A percentile compares a stretch with the other conserved stretches of the same genome.
phyloP scores from a whole-genome alignment of 2,888 invertebrate genomes.

The Ferdinandea cuprea region DNA sequence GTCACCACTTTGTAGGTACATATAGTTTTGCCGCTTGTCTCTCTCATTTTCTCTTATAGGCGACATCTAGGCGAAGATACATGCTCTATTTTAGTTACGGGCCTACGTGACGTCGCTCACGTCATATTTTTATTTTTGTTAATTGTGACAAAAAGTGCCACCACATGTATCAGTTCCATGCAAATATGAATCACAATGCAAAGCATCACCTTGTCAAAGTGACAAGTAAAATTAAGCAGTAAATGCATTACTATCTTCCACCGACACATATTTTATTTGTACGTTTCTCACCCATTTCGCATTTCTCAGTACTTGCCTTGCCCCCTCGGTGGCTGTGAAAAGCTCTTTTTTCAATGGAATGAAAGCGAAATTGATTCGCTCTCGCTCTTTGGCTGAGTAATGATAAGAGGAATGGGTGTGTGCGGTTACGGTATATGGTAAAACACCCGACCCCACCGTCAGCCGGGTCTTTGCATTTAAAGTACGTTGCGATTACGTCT shows the following conservation, averaged over 20 bases:
- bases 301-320: too few relatives aligned
- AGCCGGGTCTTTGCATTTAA: too few relatives aligned
- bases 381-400: slow-evolving; percentile 19
- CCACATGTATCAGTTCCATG: not conserved
- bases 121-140: not conserved
- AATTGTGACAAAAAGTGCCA: slow-evolving; percentile 1
- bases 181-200: slow-evolving; percentile 2
- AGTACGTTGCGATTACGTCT: too few relatives aligned
- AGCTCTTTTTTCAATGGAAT: slow-evolving; percentile 52
- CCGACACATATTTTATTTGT: too few relatives aligned
- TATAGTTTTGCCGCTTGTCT: not conserved
- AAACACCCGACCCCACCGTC: too few relatives aligned
- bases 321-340: not conserved
- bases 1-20: not conserved
- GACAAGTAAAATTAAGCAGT: slow-evolving; percentile 34
- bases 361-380: slow-evolving; percentile 61
- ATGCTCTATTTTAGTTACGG: slow-evolving; percentile 1
- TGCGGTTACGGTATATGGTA: not conserved
- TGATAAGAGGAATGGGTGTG: slow-evolving; percentile 1
- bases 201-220: not conserved
- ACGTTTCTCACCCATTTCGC: not conserved
- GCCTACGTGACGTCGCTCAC: slow-evolving; percentile 56
- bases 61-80: slow-evolving; percentile 9
- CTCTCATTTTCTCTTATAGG: slow-evolving; percentile 12
- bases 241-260: slow-evolving; percentile 12